Conservation (phyloP, 2,113 vertebrate species). For the Choloepus hoffmanni region DNA sequence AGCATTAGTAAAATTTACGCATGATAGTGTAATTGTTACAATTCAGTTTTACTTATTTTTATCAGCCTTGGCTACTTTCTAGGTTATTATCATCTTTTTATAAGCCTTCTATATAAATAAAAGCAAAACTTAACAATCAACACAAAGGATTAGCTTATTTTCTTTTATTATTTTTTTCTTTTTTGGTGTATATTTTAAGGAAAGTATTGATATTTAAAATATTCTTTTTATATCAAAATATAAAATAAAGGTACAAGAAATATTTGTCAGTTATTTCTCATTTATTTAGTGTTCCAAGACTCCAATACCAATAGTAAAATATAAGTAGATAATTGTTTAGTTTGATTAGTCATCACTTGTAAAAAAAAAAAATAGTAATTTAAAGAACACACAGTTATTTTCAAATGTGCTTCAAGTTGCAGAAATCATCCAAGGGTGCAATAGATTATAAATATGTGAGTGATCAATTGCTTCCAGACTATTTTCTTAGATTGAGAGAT, state of each 20-base stretch:
- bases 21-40: background rate
- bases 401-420: background rate
- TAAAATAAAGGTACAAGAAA: background rate
- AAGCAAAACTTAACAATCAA: background rate
- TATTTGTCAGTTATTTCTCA: background rate
- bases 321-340: background rate
- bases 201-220: background rate
- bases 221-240: background rate
- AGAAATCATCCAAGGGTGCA: background rate
- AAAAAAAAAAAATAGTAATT: background rate
- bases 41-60: background rate
- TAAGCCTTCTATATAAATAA: background rate
- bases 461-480: background rate
- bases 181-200: background rate
- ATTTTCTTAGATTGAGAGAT: background rate
- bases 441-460: accelerated
- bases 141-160: background rate
- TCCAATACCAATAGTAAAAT: background rate
- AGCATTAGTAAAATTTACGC: background rate
- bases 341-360: background rate
- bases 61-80: background rate
- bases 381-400: background rate
- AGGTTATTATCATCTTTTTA: background rate
- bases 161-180: background rate
- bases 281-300: background rate